phyloP scores from a whole-genome alignment of 2,888 invertebrate genomes.

The Sturmia bella region DNA sequence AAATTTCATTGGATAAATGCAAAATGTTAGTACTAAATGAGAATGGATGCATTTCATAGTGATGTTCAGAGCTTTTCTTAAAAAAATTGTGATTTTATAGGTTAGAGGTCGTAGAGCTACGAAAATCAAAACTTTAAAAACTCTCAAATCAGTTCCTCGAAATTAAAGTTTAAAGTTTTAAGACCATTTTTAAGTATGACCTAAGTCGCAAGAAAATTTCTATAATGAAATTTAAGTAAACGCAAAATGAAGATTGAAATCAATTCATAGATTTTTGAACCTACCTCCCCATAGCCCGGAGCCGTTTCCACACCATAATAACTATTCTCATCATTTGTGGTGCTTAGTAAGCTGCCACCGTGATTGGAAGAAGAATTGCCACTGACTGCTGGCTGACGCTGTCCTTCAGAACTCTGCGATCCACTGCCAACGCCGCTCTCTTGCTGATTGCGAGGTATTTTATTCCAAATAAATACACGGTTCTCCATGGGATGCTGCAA shows the following conservation, averaged over 20 bases:
- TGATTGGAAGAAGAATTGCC: conserved; percentile 58
- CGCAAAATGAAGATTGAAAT: too few species aligned
- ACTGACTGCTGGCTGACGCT: conserved; percentile 43
- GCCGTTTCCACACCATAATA: conserved; percentile 83
- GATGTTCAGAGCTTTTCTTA: too few species aligned
- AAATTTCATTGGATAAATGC: conserved; percentile 79
- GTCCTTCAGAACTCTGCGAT: conserved; percentile 70
- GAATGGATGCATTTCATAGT: not conserved
- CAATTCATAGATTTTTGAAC: too few species aligned
- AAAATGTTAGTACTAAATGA: conserved; percentile 25
- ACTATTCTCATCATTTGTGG: conserved; percentile 80
- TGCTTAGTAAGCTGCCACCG: conserved; percentile 62
- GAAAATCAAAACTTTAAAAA: too few species aligned
- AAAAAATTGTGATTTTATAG: too few species aligned
- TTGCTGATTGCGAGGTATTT: conserved; percentile 82
- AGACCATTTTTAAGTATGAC: too few species aligned
- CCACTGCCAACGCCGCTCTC: conserved; percentile 69
- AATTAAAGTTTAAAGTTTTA: too few species aligned
- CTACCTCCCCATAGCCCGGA: conserved; percentile 83
- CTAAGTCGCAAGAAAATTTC: too few species aligned
- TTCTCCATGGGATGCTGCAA: conserved; percentile 91
- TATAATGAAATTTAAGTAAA: too few species aligned
- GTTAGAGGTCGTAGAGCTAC: too few species aligned
- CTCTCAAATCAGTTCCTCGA: too few species aligned
- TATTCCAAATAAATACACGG: conserved; percentile 91